phyloP scores from a whole-genome alignment of 2,797 vertebrate genomes.

The Enteromius trimaculatus region DNA sequence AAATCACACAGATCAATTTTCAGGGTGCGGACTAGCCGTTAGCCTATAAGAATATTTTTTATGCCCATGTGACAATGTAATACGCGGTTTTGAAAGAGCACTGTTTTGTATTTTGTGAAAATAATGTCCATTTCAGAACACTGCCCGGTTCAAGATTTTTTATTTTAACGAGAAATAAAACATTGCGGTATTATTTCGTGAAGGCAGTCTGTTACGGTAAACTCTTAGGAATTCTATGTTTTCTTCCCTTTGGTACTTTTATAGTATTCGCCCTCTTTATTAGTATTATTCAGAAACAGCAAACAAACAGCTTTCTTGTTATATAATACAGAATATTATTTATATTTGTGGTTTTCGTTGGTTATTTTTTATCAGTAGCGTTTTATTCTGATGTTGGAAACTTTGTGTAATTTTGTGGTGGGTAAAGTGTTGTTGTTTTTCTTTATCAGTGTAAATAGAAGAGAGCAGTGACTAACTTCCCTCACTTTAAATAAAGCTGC shows the following conservation, averaged over 20 bases:
- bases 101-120: not conserved
- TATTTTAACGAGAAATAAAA: not conserved
- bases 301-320: conserved; percentile 55
- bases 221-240: not conserved
- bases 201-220: not conserved
- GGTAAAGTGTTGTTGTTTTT: conserved; percentile 44
- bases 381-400: conserved; percentile 51
- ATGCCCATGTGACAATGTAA: not conserved
- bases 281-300: conserved; percentile 42
- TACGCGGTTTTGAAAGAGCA: not conserved
- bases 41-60: not conserved
- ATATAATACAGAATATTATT: conserved; percentile 71
- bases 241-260: conserved; percentile 47
- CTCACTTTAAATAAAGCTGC: conserved; percentile 78
- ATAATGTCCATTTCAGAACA: not conserved
- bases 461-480: conserved; percentile 68
- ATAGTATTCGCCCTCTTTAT: conserved; percentile 31
- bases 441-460: conserved; percentile 57
- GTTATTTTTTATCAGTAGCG: conserved; percentile 59
- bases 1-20: not conserved
- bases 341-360: conserved; percentile 70
- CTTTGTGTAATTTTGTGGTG: conserved; percentile 41
- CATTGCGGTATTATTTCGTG: not conserved
- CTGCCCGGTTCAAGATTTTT: not conserved
- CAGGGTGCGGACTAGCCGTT: not conserved